A percentile compares a stretch with the other conserved stretches of the same genome.
phyloP scores from a whole-genome alignment of 2,888 invertebrate species.

The Punctoribates punctum region DNA sequence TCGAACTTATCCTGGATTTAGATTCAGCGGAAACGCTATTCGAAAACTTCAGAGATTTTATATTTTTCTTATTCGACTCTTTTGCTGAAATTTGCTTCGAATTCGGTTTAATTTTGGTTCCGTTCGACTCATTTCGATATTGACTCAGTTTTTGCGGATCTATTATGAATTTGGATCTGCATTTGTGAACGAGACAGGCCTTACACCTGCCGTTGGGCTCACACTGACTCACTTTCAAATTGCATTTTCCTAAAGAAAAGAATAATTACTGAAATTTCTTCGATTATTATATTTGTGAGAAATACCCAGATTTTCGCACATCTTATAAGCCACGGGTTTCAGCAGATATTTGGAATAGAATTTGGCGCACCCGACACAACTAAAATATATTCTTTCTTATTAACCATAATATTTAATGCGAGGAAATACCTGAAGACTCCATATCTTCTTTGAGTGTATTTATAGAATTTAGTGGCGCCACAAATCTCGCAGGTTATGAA shows the following conservation, averaged over 20 bases:
- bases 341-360: constrained; percentile 38
- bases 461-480: constrained; percentile 40
- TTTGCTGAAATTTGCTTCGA: not conserved
- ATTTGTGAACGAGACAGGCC: constrained; percentile 9
- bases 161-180: constrained; percentile 10
- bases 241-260: not conserved
- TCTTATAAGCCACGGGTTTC: constrained; percentile 33
- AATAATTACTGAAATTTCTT: not conserved
- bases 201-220: constrained; percentile 36
- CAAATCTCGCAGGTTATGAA: constrained; percentile 43
- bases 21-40: not conserved
- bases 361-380: constrained; percentile 36
- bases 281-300: not conserved
- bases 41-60: not conserved
- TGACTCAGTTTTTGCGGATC: constrained; percentile 2
- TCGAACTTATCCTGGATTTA: not conserved
- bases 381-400: not conserved
- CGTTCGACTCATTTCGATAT: not conserved
- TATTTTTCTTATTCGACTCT: not conserved
- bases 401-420: not conserved
- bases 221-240: constrained; percentile 40
- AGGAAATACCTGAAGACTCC: constrained; percentile 39
- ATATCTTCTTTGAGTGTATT: constrained; percentile 38
- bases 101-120: not conserved
- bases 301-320: constrained; percentile 40